Evolutionary conservation across 1,140 invertebrate genomes (phyloP), one percentile per base, ranked within the genome.

Genomic region (Cherax quadricarinatus): DNA sequence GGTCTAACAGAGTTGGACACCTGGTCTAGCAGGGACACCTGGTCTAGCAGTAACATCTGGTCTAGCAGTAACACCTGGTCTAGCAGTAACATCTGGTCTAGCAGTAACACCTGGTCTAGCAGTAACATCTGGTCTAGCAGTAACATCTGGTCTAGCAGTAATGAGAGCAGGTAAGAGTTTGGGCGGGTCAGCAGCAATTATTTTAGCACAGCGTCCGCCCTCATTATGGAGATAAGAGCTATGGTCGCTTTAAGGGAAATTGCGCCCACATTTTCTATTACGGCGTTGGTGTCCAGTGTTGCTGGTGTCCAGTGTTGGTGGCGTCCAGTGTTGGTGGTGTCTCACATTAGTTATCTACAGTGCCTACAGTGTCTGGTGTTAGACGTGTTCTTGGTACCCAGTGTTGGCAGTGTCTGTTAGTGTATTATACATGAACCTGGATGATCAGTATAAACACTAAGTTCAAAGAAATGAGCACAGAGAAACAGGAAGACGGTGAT

Each of bases 151-250:
- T 3, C 49, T 16, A 51, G 57, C 49, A 12, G 16, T 24, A 53
- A 60, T 51, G 49, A 82, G n/a, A 51, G 80, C 49, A 51, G 57
- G 48, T 24, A 60, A 60, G 80, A 51, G 51, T 83, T n/a, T 16
- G 81, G 81, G 51, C 79, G 70, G 70, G 70, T 30, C 70, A 75
- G 70, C n/a, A 24, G 70, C 51, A 83, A 75, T 75, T 75, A 75
- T 75, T 75, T 75, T 75, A 75, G 70, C 24, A 24, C 5, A 30
- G 70, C 70, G 70, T 75, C n/a, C 70, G 9, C 70, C 70, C 70
- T 75, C n/a, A 75, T 75, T 75, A 75, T 30, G 70, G 70, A 6
- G 70, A 30, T 75, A 75, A 75, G 70, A 75, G 70, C 70, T 75
- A 75, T 75, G 70, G n/a, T 75, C 70, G 70, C n/a, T 75, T 30